Evolutionary conservation across 2,888 invertebrate genomes (phyloP), one percentile per base, ranked within the genome.

Genomic region (Hybos culiciformis): DNA sequence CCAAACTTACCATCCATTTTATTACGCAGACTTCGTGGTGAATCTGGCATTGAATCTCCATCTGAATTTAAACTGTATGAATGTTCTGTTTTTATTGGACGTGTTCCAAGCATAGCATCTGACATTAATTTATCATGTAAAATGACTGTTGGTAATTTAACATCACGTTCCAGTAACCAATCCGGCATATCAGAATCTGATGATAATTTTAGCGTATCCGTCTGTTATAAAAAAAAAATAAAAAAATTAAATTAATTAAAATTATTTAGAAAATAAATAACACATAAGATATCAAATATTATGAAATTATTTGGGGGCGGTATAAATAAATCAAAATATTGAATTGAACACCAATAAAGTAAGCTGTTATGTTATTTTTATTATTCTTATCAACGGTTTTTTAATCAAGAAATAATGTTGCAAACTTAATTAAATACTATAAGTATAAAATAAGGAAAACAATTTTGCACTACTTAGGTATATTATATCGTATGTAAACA

Each of bases 81-180:
- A 72, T 92, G 92, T 68, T 92, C 91, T 48, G 83, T 80, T 70
- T 91, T 90, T 62, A 92, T 91, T 51, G 88, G 88, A 40, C 61
- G 49, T 41, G 82, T 79, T 50, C 84, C 84, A 41, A 88, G 72
- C 18, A 83, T 80, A 4, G 91, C 90, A 54, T 64, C 64, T 42
- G 64, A 64, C 53, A 64, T 64, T 54, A 92, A 74, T 58, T 86
- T 76, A 69, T 92, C 92, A 66, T 91, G 84, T 21, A 91, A 72
- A 42, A 92, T 81, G 48, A 91, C 83, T 39, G 73, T 69, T 47
- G 67, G 58, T 39, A 75, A 72, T 61, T 76, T 76, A 47, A 73
- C 70, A 59, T 78, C 78, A 50, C 78, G 73, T 53, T 76, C 77
- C 54, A 80, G 71, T 56, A 80, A 71, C 81, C 81, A 80, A 65